Base-by-base conservation (phyloP, 2,888 invertebrate species). In the Caenorhabditis zanzibari region DNA sequence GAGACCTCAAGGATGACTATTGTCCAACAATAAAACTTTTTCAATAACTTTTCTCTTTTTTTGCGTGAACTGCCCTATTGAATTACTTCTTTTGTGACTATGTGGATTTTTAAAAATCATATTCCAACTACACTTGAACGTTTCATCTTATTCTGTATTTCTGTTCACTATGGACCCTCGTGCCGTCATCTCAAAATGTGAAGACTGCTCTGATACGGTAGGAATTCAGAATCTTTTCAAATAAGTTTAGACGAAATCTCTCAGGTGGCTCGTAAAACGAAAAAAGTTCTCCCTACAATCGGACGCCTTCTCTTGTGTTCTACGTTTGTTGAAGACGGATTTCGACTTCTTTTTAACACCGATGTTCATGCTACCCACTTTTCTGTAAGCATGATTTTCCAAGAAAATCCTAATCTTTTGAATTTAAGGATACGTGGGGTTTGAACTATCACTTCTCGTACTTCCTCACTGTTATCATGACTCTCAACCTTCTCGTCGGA, bases 311-410 rank as follows among this genome's bases (percentile, higher is more conserved):
- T 98, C 93, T 95, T 99, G 84, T 97, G 99, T 92, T 97, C 97
- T 90, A 99, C 99, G 90, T 99, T 99, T 94, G 94, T 99, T 85
- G 99, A 99, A 94, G 99, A 99, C 94, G 99, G 99, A 0, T 94
- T 99, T 81, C 95, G 99, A 84, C 99, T 99, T 98, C 98, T 97
- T 95, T 96, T 96, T 92, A 99, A 99, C 92, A 94, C 92, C 92
- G 92, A 85, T 87, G 92, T 74, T 90, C 93, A 81, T 26, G 71
- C 64, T 1, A n/a, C 38, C 19, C 54, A 68, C n/a, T 72, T 72
- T 12, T 0, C 28, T 10, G 61, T 68, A 19, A 28, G 24, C n/a
- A 10, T n/a, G 10, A 2, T 24, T 5, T 26, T 54, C 3, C 1
- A 24, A 26, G 14, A 49, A 6, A 16, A 26, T 14, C 1, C 1